Percentiles rank a stretch among this genome's conserved stretches.
These are phyloP conservation scores for Spodoptera picta DNA, from an alignment of 2,888 invertebrate genomes.

Conservation along the genomic window DNA sequence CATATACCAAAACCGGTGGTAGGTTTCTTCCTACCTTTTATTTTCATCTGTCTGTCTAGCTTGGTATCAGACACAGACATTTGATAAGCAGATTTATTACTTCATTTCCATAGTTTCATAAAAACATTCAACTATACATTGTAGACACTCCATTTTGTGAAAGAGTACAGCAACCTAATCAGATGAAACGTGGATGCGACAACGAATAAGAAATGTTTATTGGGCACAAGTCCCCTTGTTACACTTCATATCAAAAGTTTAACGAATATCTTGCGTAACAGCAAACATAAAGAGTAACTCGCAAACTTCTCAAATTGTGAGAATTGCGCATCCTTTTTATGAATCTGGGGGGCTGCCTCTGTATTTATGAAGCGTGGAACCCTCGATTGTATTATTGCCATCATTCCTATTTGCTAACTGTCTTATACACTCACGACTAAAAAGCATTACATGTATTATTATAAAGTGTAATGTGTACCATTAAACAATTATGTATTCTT, in stretches of 20 bases:
- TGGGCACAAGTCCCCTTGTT: constrained; percentile 41
- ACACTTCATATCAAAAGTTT: constrained; percentile 53
- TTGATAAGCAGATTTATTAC: too few species aligned
- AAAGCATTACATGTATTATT: too few species aligned
- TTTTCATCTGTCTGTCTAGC: too few species aligned
- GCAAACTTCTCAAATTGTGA: constrained; percentile 55
- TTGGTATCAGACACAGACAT: too few species aligned
- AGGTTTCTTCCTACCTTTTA: too few species aligned
- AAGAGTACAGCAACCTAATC: constrained; percentile 3
- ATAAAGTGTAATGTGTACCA: too few species aligned
- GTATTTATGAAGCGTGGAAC: constrained; percentile 58
- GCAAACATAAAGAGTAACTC: constrained; percentile 56
- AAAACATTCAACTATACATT: neutral
- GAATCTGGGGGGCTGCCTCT: constrained; percentile 37
- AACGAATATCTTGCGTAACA: constrained; percentile 51
- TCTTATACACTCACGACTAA: constrained; percentile 50
- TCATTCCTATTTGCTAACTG: constrained; percentile 65
- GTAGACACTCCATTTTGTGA: neutral
- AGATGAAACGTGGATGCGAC: constrained; percentile 24
- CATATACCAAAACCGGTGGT: too few species aligned
- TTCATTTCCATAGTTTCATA: too few species aligned
- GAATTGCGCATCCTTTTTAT: constrained; percentile 59
- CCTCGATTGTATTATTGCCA: constrained; percentile 59
- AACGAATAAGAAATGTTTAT: constrained; percentile 47
- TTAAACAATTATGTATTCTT: too few species aligned